A percentile compares a stretch with the other conserved stretches of the same genome.
Conservation (phyloP, 2,797 vertebrate genomes). For the Chiroxiphia lanceolata region DNA sequence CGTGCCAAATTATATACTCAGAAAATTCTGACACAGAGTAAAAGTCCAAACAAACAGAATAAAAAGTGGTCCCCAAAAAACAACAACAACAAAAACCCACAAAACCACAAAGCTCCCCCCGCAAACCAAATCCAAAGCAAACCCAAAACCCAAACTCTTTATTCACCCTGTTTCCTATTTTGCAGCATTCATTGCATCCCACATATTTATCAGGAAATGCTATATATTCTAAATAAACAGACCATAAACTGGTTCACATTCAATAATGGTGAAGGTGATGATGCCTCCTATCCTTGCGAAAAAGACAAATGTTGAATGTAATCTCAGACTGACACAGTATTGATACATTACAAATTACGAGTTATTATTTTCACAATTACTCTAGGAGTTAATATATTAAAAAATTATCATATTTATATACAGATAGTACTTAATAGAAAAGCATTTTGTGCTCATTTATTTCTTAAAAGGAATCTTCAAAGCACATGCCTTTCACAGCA, state of each 20-base stretch:
- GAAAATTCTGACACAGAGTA: not conserved
- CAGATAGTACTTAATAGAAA: not conserved
- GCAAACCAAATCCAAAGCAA: not conserved
- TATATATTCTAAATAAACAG: not conserved
- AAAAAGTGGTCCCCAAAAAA: not conserved
- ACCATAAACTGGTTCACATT: not conserved
- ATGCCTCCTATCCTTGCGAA: not conserved
- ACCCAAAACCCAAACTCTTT: not conserved
- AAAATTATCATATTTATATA: not conserved
- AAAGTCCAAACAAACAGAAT: not conserved
- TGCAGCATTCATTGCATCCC: not conserved
- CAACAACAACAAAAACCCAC: fast-evolving
- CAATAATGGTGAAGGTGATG: not conserved
- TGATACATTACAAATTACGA: not conserved
- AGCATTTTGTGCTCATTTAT: not conserved
- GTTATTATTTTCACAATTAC: not conserved
- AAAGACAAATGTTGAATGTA: not conserved
- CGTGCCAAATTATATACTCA: not conserved
- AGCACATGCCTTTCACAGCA: conserved; percentile 43
- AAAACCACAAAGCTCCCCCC: not conserved
- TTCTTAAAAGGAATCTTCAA: conserved; percentile 29
- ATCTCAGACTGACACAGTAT: not conserved
- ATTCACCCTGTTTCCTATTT: not conserved
- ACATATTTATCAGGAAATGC: not conserved
- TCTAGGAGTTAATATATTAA: not conserved